phyloP scores from a whole-genome alignment of 2,888 invertebrate species.

The Nomada fucata region DNA sequence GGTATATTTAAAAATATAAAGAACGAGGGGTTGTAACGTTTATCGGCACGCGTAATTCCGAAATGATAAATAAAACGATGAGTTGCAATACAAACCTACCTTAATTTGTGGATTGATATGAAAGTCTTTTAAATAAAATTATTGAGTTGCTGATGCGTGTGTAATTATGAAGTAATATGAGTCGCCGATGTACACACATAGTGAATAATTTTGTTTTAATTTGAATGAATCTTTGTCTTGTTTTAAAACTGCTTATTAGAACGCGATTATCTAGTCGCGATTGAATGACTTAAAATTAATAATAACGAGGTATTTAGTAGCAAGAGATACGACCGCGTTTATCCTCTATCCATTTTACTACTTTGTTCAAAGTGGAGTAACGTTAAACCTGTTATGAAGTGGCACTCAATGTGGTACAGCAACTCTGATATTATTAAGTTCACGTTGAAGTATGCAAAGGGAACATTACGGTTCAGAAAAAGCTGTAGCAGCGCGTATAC shows the following conservation, averaged over 20 bases:
- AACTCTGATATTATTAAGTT: background rate
- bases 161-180: too few species aligned
- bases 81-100: too few species aligned
- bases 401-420: background rate
- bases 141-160: too few species aligned
- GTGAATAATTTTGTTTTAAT: too few species aligned
- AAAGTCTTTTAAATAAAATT: too few species aligned
- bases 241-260: background rate
- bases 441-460: background rate
- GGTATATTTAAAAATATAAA: background rate
- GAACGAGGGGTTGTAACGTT: too few species aligned
- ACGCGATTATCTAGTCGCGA: background rate
- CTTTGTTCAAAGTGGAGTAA: conserved; percentile 1
- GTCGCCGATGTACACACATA: too few species aligned
- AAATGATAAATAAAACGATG: background rate
- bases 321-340: background rate
- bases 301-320: background rate
- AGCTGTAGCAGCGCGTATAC: background rate
- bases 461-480: background rate
- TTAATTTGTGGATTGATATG: too few species aligned
- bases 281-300: too few species aligned
- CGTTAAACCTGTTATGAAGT: conserved; percentile 21
- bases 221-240: too few species aligned
- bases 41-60: background rate
- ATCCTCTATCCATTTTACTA: background rate